phyloP scores from a whole-genome alignment of 2,888 invertebrate species.

The Onchidella celtica region DNA sequence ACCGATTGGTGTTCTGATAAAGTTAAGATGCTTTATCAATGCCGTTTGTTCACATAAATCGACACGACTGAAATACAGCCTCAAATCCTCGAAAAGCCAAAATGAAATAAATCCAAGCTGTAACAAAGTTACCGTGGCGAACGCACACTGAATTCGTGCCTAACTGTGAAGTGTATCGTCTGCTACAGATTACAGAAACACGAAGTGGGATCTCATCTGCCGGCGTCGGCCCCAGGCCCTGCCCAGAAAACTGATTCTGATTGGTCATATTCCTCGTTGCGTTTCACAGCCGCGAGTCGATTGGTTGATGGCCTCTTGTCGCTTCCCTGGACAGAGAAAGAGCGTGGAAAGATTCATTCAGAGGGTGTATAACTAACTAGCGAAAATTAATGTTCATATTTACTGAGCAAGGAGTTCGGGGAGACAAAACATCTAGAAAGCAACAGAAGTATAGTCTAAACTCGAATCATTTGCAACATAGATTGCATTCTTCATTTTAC shows the following conservation, averaged over 20 bases:
- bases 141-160: no score
- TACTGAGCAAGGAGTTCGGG: no score
- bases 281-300: not conserved
- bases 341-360: no score
- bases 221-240: not conserved
- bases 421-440: no score
- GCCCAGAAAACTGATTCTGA: not conserved
- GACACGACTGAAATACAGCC: no score
- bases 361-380: no score
- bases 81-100: not conserved
- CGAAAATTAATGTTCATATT: no score
- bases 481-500: no score
- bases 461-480: no score
- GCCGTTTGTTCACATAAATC: not conserved
- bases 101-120: not conserved
- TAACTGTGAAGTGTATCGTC: constrained; percentile 34
- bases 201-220: not conserved
- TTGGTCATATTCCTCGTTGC: not conserved
- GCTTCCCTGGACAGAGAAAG: not conserved
- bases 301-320: not conserved
- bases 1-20: no score
- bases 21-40: no score
- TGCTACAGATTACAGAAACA: constrained; percentile 11
- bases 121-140: not conserved
- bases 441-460: no score